Conservation (phyloP, 37 sponge, comb jelly and placozoan species). For the Aplysina aerophoba region DNA sequence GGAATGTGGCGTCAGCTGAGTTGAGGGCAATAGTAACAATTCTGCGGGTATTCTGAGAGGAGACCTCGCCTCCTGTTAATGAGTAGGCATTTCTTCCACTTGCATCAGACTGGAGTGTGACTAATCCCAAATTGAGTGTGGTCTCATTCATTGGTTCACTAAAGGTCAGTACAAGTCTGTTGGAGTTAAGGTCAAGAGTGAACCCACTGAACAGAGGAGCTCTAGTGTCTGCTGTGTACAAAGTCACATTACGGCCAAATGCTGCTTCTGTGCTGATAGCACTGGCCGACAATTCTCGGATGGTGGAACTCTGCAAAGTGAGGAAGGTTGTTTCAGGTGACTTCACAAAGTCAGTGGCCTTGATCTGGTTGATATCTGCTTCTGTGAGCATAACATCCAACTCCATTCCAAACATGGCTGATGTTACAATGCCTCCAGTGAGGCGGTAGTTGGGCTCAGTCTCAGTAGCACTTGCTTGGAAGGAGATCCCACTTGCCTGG, state of each 20-base stretch:
- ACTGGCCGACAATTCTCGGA: slow-evolving; percentile 74
- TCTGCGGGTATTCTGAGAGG: slow-evolving; percentile 31
- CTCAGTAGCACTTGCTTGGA: slow-evolving; percentile 39
- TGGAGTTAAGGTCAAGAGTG: slow-evolving; percentile 66
- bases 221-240: slow-evolving; percentile 52
- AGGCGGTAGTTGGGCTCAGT: slow-evolving; percentile 56
- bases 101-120: slow-evolving; percentile 51
- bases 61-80: slow-evolving; percentile 71
- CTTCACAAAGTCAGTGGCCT: slow-evolving; percentile 78
- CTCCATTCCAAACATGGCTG: slow-evolving; percentile 56
- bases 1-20: slow-evolving; percentile 57
- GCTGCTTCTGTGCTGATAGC: slow-evolving; percentile 41
- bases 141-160: slow-evolving; percentile 70
- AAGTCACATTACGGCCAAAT: slow-evolving; percentile 35
- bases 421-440: slow-evolving; percentile 66
- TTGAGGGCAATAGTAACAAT: slow-evolving; percentile 54
- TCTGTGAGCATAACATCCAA: slow-evolving; percentile 60
- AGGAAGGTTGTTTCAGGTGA: slow-evolving; percentile 52
- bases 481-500: slow-evolving; percentile 47
- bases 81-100: slow-evolving; percentile 36
- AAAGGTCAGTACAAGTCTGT: slow-evolving; percentile 72
- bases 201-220: slow-evolving; percentile 55
- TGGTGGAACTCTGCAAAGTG: slow-evolving; percentile 53
- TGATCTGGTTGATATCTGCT: slow-evolving; percentile 74
- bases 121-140: slow-evolving; percentile 19